Evolutionary conservation across 2,797 vertebrate species (phyloP).

Genomic region (Sphenopsis melanotis): DNA sequence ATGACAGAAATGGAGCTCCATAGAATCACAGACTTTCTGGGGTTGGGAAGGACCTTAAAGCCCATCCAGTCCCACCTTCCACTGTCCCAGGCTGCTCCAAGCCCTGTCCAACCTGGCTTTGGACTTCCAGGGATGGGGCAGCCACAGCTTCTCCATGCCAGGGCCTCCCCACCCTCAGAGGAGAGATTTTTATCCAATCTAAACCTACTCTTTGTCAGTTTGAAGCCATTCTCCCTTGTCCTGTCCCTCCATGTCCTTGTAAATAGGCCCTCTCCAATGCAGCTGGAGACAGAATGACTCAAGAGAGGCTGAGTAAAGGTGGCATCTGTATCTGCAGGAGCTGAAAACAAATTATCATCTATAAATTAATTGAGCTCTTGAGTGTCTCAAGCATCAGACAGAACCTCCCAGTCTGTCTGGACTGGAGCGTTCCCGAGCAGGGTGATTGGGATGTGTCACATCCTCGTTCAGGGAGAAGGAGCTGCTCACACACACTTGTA

Average conservation of each 20-base stretch:
- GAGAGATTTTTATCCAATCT: background rate
- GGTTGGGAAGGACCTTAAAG: background rate
- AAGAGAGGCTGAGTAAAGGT: background rate
- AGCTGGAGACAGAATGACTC: background rate
- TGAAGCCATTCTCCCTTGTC: background rate
- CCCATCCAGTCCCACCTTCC: background rate
- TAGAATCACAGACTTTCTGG: background rate
- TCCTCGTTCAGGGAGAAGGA: background rate
- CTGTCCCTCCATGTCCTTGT: background rate
- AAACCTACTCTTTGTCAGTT: background rate
- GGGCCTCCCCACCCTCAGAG: background rate
- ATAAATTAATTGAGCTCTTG: background rate
- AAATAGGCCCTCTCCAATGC: background rate
- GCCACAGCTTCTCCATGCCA: background rate
- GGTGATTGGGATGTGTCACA: background rate
- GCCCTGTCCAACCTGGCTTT: fast-evolving
- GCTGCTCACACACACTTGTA: background rate
- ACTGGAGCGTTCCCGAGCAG: background rate
- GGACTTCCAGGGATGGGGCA: background rate
- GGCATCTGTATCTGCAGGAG: background rate
- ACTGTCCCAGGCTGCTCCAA: background rate
- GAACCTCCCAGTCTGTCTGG: background rate
- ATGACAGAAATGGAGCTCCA: background rate
- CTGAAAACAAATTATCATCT: background rate
- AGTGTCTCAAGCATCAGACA: background rate